Evolutionary conservation across 2,797 vertebrate species (phyloP), one percentile per base, ranked within the genome.

Genomic region (Florisuga fusca): DNA sequence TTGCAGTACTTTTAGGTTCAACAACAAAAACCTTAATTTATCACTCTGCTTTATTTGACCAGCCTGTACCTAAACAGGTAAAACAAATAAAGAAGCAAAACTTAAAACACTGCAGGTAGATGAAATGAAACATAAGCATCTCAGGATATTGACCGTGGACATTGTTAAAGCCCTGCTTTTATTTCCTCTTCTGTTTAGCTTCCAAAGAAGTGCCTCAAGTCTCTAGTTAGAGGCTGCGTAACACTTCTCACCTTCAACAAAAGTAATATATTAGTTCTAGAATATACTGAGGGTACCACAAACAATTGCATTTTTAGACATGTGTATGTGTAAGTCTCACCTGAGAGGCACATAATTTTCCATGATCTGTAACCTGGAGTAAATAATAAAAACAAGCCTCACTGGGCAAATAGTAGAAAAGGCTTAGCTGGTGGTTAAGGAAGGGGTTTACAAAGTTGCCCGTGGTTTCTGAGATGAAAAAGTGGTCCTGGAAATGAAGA

Each of bases 1-100:
- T 66, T 43, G 45, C 34, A 86, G 73, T 53, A 76, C 57, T 54
- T 80, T 75, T 72, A 59, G 31, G 34, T 57, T 88, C 73, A 86
- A 41, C 17, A 59, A 36, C 21, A 84, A 63, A 80, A 78, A 0
- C n/a, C 19, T 83, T 74, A 79, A 3, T 92, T 63, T 67, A 51
- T 84, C 26, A 38, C 43, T 66, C 33, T 33, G 17, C 21, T 88
- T 45, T 55, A 23, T 72, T 85, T 86, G 19, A 15, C 51, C 26
- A 75, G 48, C 21, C 41, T 0, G 0, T 41, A 72, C 21, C 29
- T 84, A 54, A 91, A 55, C 7, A 64, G 8, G 22, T 45, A 61
- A 77, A 90, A 38, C n/a, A 74, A 57, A 63, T 9, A 59, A 78
- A 63, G 10, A 84, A 64, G 50, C 7, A 73, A 51, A 87, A 64